Conservation (phyloP, 2,888 invertebrate genomes). For the Xestia sexstrigata region DNA sequence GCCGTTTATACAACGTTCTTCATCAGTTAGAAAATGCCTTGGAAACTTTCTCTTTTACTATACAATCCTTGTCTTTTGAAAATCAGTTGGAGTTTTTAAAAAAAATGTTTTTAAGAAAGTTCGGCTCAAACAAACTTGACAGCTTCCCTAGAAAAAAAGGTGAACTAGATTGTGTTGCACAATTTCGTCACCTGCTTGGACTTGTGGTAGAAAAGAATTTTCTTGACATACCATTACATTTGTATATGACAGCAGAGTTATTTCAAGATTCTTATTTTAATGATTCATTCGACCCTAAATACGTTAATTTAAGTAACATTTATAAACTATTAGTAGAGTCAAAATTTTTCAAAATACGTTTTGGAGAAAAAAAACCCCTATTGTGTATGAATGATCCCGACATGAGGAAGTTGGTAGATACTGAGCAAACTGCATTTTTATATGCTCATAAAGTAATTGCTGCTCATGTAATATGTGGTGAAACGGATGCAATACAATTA, state of each 20-base stretch:
- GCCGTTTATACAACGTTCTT: conserved; percentile 54
- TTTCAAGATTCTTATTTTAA: conserved; percentile 34
- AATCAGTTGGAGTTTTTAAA: too few species aligned
- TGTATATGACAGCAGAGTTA: conserved; percentile 56
- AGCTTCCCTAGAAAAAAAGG: too few species aligned
- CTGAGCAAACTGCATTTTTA: conserved; percentile 33
- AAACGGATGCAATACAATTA: conserved; percentile 16
- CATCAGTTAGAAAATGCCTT: conserved; percentile 56
- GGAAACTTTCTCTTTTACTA: conserved; percentile 52
- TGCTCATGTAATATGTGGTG: conserved; percentile 41
- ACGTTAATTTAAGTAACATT: conserved; percentile 32
- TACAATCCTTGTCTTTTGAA: conserved; percentile 39
- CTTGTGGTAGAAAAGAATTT: conserved; percentile 27
- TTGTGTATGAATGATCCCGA: conserved; percentile 49
- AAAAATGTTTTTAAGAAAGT: too few species aligned
- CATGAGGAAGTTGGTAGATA: conserved; percentile 46
- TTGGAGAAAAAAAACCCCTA: conserved; percentile 56
- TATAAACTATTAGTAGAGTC: conserved; percentile 51
- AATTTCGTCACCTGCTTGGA: neutral
- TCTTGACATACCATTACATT: conserved; percentile 55
- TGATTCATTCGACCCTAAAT: neutral
- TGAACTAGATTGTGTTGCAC: neutral
- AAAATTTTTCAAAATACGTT: conserved; percentile 58
- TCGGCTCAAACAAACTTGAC: too few species aligned
- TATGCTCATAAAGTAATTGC: conserved; percentile 46